Evolutionary conservation across 2,797 vertebrate genomes (phyloP).

Genomic region (Hylomyscus alleni): DNA sequence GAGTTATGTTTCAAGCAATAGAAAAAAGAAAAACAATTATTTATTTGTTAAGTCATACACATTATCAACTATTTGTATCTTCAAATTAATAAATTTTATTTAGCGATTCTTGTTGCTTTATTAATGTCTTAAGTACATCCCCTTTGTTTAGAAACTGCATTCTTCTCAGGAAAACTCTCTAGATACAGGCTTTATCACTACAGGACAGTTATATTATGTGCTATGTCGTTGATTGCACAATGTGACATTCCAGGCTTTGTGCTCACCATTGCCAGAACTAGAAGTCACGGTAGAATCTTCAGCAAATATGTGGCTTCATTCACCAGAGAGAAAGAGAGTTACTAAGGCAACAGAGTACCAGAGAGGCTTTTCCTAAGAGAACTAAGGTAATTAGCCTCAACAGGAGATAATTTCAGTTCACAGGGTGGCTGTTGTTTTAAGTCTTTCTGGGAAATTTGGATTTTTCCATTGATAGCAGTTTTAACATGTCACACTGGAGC

Average conservation of each 20-base stretch:
- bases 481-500: constrained; percentile 97
- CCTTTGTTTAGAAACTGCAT: neutral
- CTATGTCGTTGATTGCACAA: constrained; percentile 72
- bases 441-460: constrained; percentile 94
- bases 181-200: constrained; percentile 27
- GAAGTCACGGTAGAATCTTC: constrained; percentile 77
- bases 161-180: constrained; percentile 68
- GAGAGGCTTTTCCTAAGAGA: constrained; percentile 89
- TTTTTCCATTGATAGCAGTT: constrained; percentile 95
- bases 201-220: neutral
- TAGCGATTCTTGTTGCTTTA: constrained; percentile 76
- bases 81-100: constrained; percentile 69
- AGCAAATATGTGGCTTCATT: constrained; percentile 77
- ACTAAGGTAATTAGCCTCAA: constrained; percentile 92
- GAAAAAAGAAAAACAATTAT: neutral
- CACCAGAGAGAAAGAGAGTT: constrained; percentile 73
- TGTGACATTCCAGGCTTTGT: constrained; percentile 67
- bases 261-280: constrained; percentile 72
- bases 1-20: neutral
- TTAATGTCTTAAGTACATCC: constrained; percentile 51
- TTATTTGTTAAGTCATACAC: neutral
- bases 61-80: neutral
- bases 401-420: constrained; percentile 93
- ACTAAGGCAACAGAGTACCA: constrained; percentile 87
- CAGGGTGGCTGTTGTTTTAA: constrained; percentile 92